These are phyloP conservation scores for Dipodomys spectabilis DNA, from an alignment of 2,113 vertebrate genomes.

Conservation along the genomic window DNA sequence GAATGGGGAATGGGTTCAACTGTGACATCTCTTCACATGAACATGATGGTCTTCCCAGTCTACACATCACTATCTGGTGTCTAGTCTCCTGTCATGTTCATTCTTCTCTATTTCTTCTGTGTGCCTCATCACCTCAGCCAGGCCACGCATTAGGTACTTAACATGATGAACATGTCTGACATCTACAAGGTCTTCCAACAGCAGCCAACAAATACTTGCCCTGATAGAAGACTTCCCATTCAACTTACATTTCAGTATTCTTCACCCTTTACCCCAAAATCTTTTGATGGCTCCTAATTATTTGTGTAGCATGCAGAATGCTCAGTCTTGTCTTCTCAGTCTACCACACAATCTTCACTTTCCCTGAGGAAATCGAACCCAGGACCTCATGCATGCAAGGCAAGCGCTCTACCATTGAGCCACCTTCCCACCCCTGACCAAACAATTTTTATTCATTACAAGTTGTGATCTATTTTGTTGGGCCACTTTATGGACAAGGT, in stretches of 20 bases:
- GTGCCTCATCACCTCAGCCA: neutral
- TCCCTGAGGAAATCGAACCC: neutral
- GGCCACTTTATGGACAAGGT: neutral
- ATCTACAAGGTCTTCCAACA: neutral
- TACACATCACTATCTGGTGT: neutral
- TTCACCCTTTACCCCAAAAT: neutral
- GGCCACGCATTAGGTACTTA: rapidly evolving
- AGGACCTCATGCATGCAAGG: too few species aligned
- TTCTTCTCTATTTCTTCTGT: neutral
- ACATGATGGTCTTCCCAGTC: neutral
- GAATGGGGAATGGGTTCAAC: too few species aligned
- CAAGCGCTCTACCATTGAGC: too few species aligned
- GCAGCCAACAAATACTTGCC: neutral
- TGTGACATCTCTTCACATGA: neutral
- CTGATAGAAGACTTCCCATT: neutral
- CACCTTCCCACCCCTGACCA: too few species aligned
- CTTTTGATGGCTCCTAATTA: neutral
- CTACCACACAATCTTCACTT: neutral
- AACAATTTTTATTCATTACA: neutral
- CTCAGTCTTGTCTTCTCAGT: neutral
- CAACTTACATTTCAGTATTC: neutral
- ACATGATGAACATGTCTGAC: neutral
- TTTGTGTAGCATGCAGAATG: neutral
- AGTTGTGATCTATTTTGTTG: neutral
- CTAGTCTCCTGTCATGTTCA: neutral